Evolutionary conservation across 1,140 invertebrate genomes (phyloP).

Genomic region (Theocolax elegans): DNA sequence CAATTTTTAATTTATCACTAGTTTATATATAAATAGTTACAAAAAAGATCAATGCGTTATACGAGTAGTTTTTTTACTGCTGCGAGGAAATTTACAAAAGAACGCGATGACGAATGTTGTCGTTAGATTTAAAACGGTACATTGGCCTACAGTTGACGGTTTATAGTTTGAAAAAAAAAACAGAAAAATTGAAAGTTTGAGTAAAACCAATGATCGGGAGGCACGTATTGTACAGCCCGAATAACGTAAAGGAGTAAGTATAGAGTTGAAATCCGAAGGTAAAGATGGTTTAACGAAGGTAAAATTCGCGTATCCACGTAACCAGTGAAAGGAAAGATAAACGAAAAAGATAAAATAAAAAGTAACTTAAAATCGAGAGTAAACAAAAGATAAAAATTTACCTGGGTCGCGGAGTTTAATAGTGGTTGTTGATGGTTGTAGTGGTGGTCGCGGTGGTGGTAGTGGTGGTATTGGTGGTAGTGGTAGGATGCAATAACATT

Average conservation of each 20-base stretch:
- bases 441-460: slow-evolving; percentile 40
- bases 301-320: too few species aligned
- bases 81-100: too few species aligned
- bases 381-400: slow-evolving; percentile 57
- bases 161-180: too few species aligned
- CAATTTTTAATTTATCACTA: too few species aligned
- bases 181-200: too few species aligned
- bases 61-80: too few species aligned
- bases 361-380: slow-evolving; percentile 24
- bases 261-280: slow-evolving; percentile 25
- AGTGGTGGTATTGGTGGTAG: slow-evolving; percentile 56
- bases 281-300: not conserved
- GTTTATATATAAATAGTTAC: too few species aligned
- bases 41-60: too few species aligned
- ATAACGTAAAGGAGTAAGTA: not conserved
- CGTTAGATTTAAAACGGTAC: too few species aligned
- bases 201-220: too few species aligned
- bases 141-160: too few species aligned
- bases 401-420: slow-evolving; percentile 62
- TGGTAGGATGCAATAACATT: slow-evolving; percentile 43
- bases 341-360: slow-evolving; percentile 27
- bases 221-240: not conserved
- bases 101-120: too few species aligned
- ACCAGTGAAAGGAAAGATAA: slow-evolving; percentile 1
- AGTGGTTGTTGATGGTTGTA: slow-evolving; percentile 45